Base-by-base conservation (phyloP, 2,888 invertebrate species). In the Cryptus armator region DNA sequence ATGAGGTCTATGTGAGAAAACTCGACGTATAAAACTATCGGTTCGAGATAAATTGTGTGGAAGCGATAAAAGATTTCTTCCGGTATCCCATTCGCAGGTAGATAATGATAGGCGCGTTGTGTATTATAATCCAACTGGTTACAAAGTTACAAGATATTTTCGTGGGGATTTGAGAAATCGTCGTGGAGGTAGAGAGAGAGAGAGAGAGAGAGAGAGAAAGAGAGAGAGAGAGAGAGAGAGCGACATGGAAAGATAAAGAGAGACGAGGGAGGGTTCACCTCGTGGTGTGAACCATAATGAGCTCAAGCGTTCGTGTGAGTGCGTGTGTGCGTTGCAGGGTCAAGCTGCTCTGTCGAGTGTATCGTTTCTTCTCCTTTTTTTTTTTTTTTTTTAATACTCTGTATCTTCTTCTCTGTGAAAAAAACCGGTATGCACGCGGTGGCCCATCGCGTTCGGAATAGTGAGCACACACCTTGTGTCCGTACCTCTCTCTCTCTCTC, bases 381-480 rank as follows among this genome's bases (percentile, higher is more conserved):
- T 59, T 78, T 29, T 43, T 24, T 19, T 46, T 24, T 24, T 24
- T 24, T 24, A 24, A 24, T 64, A 75, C 66, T 75, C 59, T 85
- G 78, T 79, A 75, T 82, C 81, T 75, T 85, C 71, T 53, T 51
- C 64, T 75, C 37, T 48, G 43, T 48, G 48, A 66, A 46, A 56
- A 79, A 82, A 85, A 85, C 85, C 85, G 82, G 88, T 85, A 82
- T 74, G 56, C 83, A 86, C 81, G 56, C 80, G 83, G 80, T 86
- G 86, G 86, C 83, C 87, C 81, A 88, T 85, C 85, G 88, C 80
- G 83, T 83, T 59, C 59, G 83, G 82, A 84, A 48, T 86, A 87
- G 88, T 85, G 87, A 85, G 85, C 76, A 84, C 80, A 86, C 88
- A 86, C 84, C 86, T 87, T 71, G 67, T 81, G 81, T 9, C 7